A percentile compares a stretch with the other conserved stretches of the same genome.
These are phyloP conservation scores for Brotula barbata DNA, from an alignment of 2,797 vertebrate genomes.

Conservation along the genomic window DNA sequence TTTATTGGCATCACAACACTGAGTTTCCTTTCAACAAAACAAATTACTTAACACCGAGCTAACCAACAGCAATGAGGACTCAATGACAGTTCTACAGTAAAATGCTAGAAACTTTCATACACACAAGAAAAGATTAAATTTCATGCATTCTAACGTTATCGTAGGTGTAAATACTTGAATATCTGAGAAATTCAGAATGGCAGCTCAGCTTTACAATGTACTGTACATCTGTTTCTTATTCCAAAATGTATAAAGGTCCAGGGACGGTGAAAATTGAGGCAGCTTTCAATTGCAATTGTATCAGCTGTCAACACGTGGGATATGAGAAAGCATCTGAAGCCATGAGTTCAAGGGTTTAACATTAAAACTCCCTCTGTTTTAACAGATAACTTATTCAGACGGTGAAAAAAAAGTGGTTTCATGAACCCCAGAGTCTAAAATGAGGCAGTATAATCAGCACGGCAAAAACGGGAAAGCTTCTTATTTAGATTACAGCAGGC, in stretches of 20 bases:
- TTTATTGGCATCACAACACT: conserved; percentile 13
- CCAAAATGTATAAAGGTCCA: conserved; percentile 10
- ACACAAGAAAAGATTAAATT: conserved; percentile 44
- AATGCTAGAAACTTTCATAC: conserved; percentile 30
- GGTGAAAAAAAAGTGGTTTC: neutral
- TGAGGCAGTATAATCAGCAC: conserved; percentile 46
- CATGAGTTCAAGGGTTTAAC: conserved; percentile 1
- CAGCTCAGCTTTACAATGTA: conserved; percentile 42
- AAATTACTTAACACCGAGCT: conserved; percentile 28
- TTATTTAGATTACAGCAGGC: conserved; percentile 58
- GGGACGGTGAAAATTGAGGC: conserved; percentile 20
- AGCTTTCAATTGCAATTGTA: neutral
- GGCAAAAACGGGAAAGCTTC: conserved; percentile 39
- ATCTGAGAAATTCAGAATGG: conserved; percentile 43
- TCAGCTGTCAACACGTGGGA: conserved; percentile 2
- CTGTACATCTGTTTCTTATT: conserved; percentile 33
- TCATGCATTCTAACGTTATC: conserved; percentile 61
- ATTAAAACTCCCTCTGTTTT: no score
- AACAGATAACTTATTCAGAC: neutral
- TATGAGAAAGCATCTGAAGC: conserved; percentile 6
- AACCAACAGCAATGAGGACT: conserved; percentile 20
- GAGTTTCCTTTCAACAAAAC: conserved; percentile 23
- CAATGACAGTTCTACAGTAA: conserved; percentile 20
- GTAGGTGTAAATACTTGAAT: conserved; percentile 25
- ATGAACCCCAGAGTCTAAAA: conserved; percentile 28